These are phyloP conservation scores for Clupea harengus DNA, from an alignment of 2,113 vertebrate species.

Conservation along the genomic window DNA sequence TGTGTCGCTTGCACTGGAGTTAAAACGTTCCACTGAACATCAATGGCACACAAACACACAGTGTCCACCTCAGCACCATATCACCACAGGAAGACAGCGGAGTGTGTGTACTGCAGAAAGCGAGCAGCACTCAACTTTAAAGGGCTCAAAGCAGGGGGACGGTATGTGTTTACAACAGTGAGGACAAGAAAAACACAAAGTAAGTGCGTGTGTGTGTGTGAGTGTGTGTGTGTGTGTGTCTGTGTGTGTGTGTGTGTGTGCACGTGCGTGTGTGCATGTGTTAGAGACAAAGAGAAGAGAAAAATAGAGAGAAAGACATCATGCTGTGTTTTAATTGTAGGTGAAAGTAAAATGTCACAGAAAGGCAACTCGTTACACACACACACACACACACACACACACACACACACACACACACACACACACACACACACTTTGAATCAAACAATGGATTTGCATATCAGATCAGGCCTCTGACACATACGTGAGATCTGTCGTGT, in stretches of 20 bases:
- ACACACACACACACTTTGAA: conserved; percentile 67
- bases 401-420: neutral
- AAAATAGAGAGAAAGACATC: conserved; percentile 59
- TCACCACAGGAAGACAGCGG: conserved; percentile 64
- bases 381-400: conserved; percentile 25
- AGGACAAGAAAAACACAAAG: conserved; percentile 52
- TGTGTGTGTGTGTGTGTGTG: conserved; percentile 28
- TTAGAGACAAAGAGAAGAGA: conserved; percentile 26
- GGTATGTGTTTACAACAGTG: conserved; percentile 75
- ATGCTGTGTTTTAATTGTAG: conserved; percentile 87
- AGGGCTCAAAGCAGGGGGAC: conserved; percentile 78
- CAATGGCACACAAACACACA: too few relatives aligned
- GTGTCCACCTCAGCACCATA: too few relatives aligned
- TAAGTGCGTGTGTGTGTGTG: conserved; percentile 9
- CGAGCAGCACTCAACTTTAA: conserved; percentile 75
- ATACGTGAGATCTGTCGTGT: neutral
- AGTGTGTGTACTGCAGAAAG: conserved; percentile 61
- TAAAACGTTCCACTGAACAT: conserved; percentile 56
- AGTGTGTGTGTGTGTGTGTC: conserved; percentile 35
- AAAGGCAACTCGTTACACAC: conserved; percentile 81
- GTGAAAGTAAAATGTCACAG: conserved; percentile 51
- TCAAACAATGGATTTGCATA: conserved; percentile 95
- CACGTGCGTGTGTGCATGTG: neutral
- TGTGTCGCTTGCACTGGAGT: conserved; percentile 41
- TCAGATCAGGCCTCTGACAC: conserved; percentile 75